phyloP scores from a whole-genome alignment of 1,140 invertebrate species.

The Drosophila bifasciata region DNA sequence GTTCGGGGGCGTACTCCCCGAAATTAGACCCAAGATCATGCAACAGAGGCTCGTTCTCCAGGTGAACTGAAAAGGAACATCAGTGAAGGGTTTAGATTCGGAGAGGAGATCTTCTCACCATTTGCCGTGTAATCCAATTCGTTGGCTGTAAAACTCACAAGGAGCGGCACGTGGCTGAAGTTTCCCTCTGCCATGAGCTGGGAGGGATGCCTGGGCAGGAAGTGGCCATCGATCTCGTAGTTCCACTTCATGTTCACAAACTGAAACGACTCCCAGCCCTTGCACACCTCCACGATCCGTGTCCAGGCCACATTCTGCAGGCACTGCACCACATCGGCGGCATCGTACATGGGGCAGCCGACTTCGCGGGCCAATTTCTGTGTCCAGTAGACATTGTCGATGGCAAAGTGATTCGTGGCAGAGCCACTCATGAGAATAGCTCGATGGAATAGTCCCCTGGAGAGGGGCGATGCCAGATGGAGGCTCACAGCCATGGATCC shows the following conservation, averaged over 20 bases:
- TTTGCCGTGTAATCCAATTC: conserved; percentile 87
- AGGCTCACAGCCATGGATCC: conserved; percentile 85
- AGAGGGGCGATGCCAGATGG: conserved; percentile 85
- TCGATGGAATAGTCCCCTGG: conserved; percentile 86
- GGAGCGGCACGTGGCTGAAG: conserved; percentile 87
- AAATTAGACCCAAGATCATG: conserved; percentile 65
- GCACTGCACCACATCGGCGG: conserved; percentile 58
- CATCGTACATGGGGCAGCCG: conserved; percentile 61
- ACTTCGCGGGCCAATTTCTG: conserved; percentile 57
- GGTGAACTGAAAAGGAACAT: conserved; percentile 34
- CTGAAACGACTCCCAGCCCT: conserved; percentile 60
- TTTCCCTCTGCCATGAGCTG: conserved; percentile 85
- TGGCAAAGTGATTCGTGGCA: conserved; percentile 85
- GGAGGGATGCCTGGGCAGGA: conserved; percentile 84
- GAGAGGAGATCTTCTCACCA: conserved; percentile 44
- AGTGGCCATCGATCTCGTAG: conserved; percentile 65
- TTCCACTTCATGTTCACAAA: conserved; percentile 78
- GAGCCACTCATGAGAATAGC: conserved; percentile 89
- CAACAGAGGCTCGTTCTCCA: conserved; percentile 50
- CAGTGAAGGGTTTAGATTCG: not conserved
- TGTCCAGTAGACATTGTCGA: conserved; percentile 70
- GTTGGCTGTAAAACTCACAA: conserved; percentile 87
- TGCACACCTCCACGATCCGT: conserved; percentile 50
- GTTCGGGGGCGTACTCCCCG: conserved; percentile 64
- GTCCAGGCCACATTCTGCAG: conserved; percentile 68